These are phyloP conservation scores for Myzus persicae DNA, from an alignment of 1,140 invertebrate genomes.

Conservation along the genomic window DNA sequence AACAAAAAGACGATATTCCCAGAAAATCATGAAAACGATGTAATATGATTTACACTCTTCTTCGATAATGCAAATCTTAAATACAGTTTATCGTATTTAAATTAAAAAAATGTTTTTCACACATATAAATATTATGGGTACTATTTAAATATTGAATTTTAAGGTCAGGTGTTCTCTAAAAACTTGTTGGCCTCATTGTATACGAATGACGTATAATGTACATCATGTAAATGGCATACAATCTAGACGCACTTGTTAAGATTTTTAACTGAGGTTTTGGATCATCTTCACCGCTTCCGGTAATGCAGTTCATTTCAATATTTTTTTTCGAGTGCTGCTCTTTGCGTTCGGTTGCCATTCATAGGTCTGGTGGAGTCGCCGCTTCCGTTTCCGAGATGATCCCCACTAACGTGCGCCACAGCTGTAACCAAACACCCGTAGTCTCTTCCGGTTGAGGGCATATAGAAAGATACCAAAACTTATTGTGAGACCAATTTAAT, in stretches of 20 bases:
- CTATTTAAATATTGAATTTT: background rate
- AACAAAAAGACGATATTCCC: background rate
- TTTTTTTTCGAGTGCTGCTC: conserved; percentile 19
- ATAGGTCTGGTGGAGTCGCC: conserved; percentile 17
- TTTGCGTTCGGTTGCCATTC: conserved; percentile 17
- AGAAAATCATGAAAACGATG: background rate
- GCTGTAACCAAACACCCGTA: conserved; percentile 53
- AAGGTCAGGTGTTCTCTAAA: background rate
- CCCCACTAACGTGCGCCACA: conserved; percentile 15
- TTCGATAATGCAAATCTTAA: background rate
- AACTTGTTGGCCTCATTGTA: conserved; percentile 11
- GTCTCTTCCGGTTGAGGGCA: conserved; percentile 30
- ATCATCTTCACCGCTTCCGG: conserved; percentile 23
- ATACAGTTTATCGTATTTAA: background rate
- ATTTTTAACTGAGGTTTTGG: background rate
- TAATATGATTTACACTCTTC: background rate
- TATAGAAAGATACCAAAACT: background rate
- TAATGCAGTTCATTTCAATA: background rate
- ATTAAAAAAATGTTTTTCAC: background rate
- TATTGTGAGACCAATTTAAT: conserved; percentile 54
- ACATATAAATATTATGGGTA: background rate
- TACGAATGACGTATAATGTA: background rate
- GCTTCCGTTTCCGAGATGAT: conserved; percentile 55
- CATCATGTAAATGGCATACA: background rate
- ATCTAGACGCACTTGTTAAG: background rate